A percentile compares a stretch with the other conserved stretches of the same genome.
Evolutionary conservation across 2,797 vertebrate species (phyloP).

Genomic region (Amphiprion clarkii): DNA sequence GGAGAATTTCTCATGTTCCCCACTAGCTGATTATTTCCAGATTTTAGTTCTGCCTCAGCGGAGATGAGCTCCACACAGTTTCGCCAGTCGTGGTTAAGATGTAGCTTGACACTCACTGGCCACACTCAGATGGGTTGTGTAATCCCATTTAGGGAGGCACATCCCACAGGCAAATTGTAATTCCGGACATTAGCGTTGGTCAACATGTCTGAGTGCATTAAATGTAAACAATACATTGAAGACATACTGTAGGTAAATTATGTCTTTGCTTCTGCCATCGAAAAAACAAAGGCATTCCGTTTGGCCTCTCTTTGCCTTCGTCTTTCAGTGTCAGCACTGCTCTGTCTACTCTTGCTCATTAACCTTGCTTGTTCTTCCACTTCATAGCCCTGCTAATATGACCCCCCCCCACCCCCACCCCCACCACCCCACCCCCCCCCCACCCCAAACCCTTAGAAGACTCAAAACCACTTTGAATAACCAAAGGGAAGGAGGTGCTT

Average conservation of each 20-base stretch:
- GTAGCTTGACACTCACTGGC: slow-evolving; percentile 83
- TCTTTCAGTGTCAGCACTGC: slow-evolving; percentile 82
- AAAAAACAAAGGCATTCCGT: slow-evolving; percentile 65
- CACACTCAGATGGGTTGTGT: slow-evolving; percentile 78
- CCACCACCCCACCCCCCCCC: not conserved
- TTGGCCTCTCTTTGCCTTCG: slow-evolving; percentile 68
- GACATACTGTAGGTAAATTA: not conserved
- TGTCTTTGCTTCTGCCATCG: slow-evolving; percentile 62
- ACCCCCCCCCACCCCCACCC: slow-evolving; percentile 37
- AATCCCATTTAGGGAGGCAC: slow-evolving; percentile 73
- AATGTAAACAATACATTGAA: slow-evolving; percentile 12
- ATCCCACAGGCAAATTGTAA: slow-evolving; percentile 52
- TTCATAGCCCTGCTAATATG: slow-evolving; percentile 83
- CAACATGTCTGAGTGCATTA: slow-evolving; percentile 21
- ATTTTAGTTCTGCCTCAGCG: slow-evolving; percentile 96
- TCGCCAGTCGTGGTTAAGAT: slow-evolving; percentile 91
- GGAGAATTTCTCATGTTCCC: slow-evolving; percentile 95
- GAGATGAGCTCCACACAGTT: slow-evolving; percentile 92
- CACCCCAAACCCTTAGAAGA: slow-evolving; percentile 59
- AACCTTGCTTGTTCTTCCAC: slow-evolving; percentile 88
- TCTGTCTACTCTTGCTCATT: slow-evolving; percentile 86
- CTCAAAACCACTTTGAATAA: slow-evolving; percentile 70
- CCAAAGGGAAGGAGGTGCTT: slow-evolving; percentile 46
- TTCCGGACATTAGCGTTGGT: slow-evolving; percentile 37
- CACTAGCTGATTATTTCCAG: slow-evolving; percentile 98